Base-by-base conservation (phyloP, 2,113 vertebrate genomes). In the Phasianus colchicus region DNA sequence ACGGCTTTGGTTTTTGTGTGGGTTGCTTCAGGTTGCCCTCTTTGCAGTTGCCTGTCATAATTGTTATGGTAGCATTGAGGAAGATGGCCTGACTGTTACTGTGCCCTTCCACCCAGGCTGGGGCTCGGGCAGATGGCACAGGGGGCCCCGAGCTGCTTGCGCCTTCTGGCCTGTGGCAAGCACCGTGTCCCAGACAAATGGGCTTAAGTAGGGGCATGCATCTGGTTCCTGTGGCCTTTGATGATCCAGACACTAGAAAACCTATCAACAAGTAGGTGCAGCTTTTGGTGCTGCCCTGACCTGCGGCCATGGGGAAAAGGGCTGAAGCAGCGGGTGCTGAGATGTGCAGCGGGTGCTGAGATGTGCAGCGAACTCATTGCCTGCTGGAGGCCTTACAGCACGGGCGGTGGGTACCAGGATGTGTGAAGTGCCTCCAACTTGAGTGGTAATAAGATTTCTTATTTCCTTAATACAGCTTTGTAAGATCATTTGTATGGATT, bases 371-470 rank as follows among this genome's bases (percentile, higher is more conserved):
- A 87, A 90, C 90, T 96, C 95, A 55, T 76, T 58, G 36, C 73
- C 92, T 93, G 64, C 84, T 66, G 77, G 47, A 82, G 55, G 20
- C 64, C 85, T 91, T 80, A 45, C 67, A 45, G 91, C 86, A 79
- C 42, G 52, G 43, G 10, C 47, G 6, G 4, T 54, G 95, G 81
- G 60, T 21, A 9, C 32, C 24, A 34, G 52, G 87, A 93, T 82
- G 91, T 88, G 93, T 85, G 45, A 94, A 95, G 10, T 58, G 45
- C 86, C 89, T 95, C 92, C 42, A 9, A 84, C 85, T 47, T 97
- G 92, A 96, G 66, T 0, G 95, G 95, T 97, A 96, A 97, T 36
- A 67, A 55, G 55, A 22, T 82, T 93, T 79, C 60, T 74, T 86
- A 61, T 54, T 77, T 91, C 74, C 61, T 10, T 71, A 75, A 4